Conservation (phyloP, 2,888 invertebrate genomes). For the Melitaea athalia region DNA sequence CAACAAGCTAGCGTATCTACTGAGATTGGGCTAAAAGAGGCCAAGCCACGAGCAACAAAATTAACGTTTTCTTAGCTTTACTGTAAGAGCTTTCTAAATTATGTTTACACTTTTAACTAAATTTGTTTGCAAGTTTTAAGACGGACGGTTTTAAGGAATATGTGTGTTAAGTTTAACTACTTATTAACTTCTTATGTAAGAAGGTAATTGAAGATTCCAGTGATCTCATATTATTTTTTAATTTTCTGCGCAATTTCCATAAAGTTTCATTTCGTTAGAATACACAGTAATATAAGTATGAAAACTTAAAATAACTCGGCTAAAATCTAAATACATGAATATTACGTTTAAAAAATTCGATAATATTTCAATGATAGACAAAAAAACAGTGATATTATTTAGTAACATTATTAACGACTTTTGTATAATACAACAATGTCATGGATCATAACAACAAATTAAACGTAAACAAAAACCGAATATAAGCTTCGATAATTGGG, state of each 20-base stretch:
- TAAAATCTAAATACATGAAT: too few relatives aligned
- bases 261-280: too few relatives aligned
- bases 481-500: neutral
- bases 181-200: neutral
- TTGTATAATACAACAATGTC: neutral
- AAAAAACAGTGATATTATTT: too few relatives aligned
- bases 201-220: neutral
- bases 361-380: too few relatives aligned
- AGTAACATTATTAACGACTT: neutral
- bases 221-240: neutral
- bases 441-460: neutral
- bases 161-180: neutral
- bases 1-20: neutral
- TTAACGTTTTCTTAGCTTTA: constrained; percentile 7
- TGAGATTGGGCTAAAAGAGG: neutral
- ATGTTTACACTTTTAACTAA: constrained; percentile 1
- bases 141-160: neutral
- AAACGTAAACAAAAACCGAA: neutral
- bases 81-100: constrained; percentile 10
- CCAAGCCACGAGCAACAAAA: neutral
- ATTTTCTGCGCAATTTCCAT: too few relatives aligned
- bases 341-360: too few relatives aligned
- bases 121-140: constrained; percentile 3
- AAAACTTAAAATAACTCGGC: too few relatives aligned
- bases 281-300: too few relatives aligned